Percentiles rank a stretch among this genome's conserved stretches.
These are phyloP conservation scores for Phymatocera aterrima DNA, from an alignment of 2,888 invertebrate genomes.

Conservation along the genomic window DNA sequence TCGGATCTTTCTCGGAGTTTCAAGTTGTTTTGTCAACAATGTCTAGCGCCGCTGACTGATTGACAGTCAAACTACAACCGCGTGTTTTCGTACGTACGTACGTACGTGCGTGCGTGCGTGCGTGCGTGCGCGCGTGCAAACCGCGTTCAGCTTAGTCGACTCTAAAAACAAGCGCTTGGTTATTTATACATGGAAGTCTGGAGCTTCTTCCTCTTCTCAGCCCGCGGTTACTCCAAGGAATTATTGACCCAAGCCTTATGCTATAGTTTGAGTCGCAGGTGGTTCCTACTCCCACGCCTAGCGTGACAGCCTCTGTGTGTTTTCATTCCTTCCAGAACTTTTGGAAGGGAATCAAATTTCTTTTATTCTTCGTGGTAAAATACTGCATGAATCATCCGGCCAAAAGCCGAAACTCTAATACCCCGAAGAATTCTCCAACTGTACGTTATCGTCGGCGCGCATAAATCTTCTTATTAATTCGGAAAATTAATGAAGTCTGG, in stretches of 20 bases:
- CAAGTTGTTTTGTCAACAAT: slow-evolving; percentile 22
- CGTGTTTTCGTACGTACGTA: not conserved
- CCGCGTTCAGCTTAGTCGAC: not conserved
- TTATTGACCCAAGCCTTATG: slow-evolving; percentile 41
- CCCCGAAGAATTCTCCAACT: not conserved
- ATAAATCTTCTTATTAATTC: not conserved
- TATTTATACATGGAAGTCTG: slow-evolving; percentile 33
- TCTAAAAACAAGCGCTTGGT: slow-evolving; percentile 34
- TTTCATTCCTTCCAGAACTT: not conserved
- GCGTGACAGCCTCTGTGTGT: slow-evolving; percentile 10
- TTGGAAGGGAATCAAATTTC: slow-evolving; percentile 1
- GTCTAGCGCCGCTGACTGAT: not conserved
- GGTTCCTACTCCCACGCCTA: slow-evolving; percentile 36
- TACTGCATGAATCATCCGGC: not conserved
- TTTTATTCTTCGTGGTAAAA: not conserved
- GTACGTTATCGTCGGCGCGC: not conserved
- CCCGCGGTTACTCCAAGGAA: slow-evolving; percentile 13
- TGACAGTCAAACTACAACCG: slow-evolving; percentile 21
- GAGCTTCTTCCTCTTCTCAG: slow-evolving; percentile 44
- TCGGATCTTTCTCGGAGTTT: not conserved
- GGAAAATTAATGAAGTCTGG: not conserved
- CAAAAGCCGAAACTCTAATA: not conserved
- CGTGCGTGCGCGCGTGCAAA: not conserved
- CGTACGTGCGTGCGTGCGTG: not conserved
- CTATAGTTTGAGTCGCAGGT: slow-evolving; percentile 40